phyloP scores from a whole-genome alignment of 92 coral and sea anemone genomes.

The Blastomussa wellsi region DNA sequence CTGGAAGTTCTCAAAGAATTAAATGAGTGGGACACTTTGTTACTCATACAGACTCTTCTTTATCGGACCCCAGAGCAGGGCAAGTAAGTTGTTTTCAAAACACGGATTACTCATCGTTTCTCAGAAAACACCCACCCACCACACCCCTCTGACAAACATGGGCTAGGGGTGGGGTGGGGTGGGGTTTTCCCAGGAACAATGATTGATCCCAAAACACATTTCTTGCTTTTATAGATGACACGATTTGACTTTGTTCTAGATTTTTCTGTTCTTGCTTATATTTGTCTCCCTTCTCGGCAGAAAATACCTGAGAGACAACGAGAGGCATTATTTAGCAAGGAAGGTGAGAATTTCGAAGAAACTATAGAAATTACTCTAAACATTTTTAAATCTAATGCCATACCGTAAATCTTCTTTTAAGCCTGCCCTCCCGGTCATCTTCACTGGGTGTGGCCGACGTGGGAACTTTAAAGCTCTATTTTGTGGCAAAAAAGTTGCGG shows the following conservation, averaged over 20 bases:
- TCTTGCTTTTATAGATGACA: not conserved
- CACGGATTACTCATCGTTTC: too few species aligned
- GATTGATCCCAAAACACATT: not conserved
- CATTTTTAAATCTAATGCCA: not conserved
- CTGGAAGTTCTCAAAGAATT: slow-evolving; percentile 87
- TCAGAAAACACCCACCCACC: too few species aligned
- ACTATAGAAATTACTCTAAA: not conserved
- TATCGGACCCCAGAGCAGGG: slow-evolving; percentile 94
- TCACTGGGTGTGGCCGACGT: too few species aligned
- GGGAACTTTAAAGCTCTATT: too few species aligned
- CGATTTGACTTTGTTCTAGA: not conserved
- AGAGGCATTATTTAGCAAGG: slow-evolving; percentile 72
- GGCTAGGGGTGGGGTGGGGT: too few species aligned
- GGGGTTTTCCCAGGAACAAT: too few species aligned
- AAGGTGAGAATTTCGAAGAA: slow-evolving; percentile 57
- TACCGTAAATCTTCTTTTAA: too few species aligned
- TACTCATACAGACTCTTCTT: slow-evolving; percentile 79
- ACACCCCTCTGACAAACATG: too few species aligned
- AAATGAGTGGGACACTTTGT: slow-evolving; percentile 89
- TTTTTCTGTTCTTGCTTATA: not conserved
- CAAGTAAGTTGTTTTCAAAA: slow-evolving; percentile 90
- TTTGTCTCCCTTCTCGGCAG: slow-evolving; percentile 51
- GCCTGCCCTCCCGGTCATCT: too few species aligned
- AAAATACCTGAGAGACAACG: slow-evolving; percentile 92
- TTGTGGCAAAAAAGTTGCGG: too few species aligned